phyloP scores from a whole-genome alignment of 2,888 invertebrate species.

The Hermaeophaga mercurialis region DNA sequence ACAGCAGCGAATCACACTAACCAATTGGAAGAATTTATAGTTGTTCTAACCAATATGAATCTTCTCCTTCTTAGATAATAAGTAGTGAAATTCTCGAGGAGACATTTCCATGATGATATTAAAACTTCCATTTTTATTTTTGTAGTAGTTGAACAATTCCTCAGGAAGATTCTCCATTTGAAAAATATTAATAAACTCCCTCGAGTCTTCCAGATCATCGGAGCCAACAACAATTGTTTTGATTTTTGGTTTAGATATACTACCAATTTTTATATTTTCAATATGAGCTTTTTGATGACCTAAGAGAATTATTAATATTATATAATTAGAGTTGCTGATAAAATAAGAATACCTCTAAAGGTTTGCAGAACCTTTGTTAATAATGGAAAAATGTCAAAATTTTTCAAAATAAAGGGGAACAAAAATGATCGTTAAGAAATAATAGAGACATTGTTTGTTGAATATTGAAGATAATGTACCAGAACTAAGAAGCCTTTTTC shows the following conservation, averaged over 20 bases:
- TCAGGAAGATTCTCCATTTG: background rate
- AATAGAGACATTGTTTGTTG: no score
- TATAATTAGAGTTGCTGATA: no score
- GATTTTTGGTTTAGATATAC: background rate
- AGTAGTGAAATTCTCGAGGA: background rate
- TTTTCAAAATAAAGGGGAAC: no score
- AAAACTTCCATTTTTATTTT: background rate
- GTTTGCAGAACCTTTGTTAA: no score
- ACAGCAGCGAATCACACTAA: background rate
- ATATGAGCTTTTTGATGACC: no score
- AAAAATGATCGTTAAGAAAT: no score
- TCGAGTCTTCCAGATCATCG: background rate
- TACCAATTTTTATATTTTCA: conserved; percentile 1
- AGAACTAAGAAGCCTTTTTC: no score
- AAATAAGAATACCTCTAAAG: no score
- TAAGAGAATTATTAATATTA: no score
- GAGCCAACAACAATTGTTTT: background rate
- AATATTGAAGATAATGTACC: no score
- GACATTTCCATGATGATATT: background rate
- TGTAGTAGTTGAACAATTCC: background rate
- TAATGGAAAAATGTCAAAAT: no score
- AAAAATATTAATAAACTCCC: background rate
- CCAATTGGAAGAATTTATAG: background rate
- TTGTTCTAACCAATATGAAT: background rate
- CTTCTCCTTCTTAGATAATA: background rate